phyloP scores from a whole-genome alignment of 2,888 invertebrate genomes.

The Xestia ashworthii region DNA sequence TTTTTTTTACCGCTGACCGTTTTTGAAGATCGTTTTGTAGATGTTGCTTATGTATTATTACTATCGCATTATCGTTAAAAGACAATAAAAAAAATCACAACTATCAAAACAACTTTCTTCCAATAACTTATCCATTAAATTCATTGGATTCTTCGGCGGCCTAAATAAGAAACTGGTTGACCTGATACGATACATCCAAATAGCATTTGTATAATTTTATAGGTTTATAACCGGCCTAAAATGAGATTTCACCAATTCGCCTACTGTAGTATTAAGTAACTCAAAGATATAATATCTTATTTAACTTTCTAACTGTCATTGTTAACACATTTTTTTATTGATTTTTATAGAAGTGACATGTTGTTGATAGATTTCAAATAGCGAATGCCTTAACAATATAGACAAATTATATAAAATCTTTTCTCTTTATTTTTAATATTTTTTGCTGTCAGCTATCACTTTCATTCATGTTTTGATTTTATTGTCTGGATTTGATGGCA shows the following conservation, averaged over 20 bases:
- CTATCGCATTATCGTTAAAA: background rate
- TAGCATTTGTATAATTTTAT: constrained; percentile 12
- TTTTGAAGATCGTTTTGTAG: too few species aligned
- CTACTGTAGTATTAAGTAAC: background rate
- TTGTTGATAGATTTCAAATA: constrained; percentile 27
- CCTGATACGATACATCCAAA: background rate
- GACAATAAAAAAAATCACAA: background rate
- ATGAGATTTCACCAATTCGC: constrained; percentile 15
- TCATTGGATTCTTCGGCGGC: background rate
- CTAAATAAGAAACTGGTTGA: constrained; percentile 29
- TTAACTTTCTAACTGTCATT: constrained; percentile 32
- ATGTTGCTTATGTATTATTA: too few species aligned
- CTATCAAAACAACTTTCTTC: constrained; percentile 23
- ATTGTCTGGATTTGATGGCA: too few species aligned
- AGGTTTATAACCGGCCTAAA: background rate
- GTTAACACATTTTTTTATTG: background rate
- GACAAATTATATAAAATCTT: constrained; percentile 3
- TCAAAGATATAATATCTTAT: background rate
- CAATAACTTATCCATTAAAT: constrained; percentile 4
- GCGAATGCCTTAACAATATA: background rate
- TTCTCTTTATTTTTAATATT: constrained; percentile 4
- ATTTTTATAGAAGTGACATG: background rate
- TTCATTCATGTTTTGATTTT: too few species aligned
- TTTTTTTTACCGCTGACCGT: too few species aligned
- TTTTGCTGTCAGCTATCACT: background rate